These are phyloP conservation scores for Vanessa tameamea DNA, from an alignment of 1,140 invertebrate species.

Conservation along the genomic window DNA sequence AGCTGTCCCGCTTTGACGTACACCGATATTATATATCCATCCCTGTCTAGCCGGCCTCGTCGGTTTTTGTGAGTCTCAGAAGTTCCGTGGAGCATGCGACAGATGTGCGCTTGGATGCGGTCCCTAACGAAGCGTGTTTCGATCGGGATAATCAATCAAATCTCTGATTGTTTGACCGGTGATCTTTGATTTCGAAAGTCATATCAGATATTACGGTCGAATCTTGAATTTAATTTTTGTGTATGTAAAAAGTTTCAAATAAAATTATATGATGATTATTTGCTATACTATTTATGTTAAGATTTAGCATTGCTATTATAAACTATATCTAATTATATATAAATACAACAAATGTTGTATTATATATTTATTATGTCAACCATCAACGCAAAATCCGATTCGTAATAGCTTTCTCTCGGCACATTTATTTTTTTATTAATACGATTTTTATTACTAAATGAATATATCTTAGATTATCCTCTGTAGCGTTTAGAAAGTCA, in stretches of 20 bases:
- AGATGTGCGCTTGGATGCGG: slow-evolving; percentile 76
- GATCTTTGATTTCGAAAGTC: slow-evolving; percentile 53
- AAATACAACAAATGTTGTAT: too few relatives aligned
- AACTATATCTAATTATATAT: too few relatives aligned
- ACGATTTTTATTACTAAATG: too few relatives aligned
- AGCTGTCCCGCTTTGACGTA: slow-evolving; percentile 46
- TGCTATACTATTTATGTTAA: neutral
- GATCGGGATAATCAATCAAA: slow-evolving; percentile 78
- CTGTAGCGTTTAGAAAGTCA: slow-evolving; percentile 15
- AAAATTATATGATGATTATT: neutral
- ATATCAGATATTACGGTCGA: slow-evolving; percentile 39
- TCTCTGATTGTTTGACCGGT: slow-evolving; percentile 73
- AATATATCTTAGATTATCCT: too few relatives aligned
- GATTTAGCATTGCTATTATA: too few relatives aligned
- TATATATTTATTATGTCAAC: too few relatives aligned
- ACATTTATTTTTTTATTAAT: too few relatives aligned
- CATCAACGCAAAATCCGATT: too few relatives aligned
- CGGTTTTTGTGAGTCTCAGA: slow-evolving; percentile 76
- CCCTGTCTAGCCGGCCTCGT: slow-evolving; percentile 57
- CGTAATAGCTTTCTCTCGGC: too few relatives aligned
- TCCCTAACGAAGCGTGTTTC: slow-evolving; percentile 73
- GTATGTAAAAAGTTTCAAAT: neutral
- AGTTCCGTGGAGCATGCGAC: slow-evolving; percentile 74
- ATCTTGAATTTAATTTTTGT: neutral
- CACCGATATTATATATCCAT: slow-evolving; percentile 43